Evolutionary conservation across 2,797 vertebrate genomes (phyloP).

Genomic region (Phaenicophaeus curvirostris): DNA sequence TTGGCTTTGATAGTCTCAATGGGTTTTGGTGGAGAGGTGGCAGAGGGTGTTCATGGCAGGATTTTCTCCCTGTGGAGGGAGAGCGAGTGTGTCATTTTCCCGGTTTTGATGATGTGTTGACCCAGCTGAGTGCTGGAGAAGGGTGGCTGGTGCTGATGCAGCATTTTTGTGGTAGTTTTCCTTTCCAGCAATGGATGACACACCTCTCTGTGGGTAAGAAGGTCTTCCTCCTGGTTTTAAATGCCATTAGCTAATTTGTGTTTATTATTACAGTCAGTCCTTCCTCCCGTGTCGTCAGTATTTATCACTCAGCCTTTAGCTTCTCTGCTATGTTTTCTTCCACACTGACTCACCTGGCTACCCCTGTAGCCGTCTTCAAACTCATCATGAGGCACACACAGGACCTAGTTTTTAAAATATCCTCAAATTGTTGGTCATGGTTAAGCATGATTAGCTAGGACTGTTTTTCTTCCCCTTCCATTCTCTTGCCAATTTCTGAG

Average conservation of each 20-base stretch:
- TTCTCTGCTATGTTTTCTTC: neutral
- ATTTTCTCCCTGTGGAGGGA: neutral
- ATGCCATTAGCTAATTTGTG: neutral
- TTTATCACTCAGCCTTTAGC: neutral
- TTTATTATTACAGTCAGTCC: neutral
- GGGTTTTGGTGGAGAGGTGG: neutral
- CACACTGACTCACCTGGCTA: neutral
- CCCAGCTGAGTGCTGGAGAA: neutral
- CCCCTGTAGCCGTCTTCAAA: neutral
- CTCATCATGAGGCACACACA: neutral
- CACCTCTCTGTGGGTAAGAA: neutral
- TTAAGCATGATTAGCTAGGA: neutral
- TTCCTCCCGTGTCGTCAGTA: neutral
- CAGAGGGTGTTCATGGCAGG: neutral
- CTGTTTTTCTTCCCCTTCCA: neutral
- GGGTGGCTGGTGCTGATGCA: neutral
- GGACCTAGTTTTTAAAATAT: neutral
- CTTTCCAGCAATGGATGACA: neutral
- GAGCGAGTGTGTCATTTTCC: fast-evolving
- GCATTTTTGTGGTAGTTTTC: neutral
- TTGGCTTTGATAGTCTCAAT: neutral
- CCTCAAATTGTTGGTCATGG: neutral
- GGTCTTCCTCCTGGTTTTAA: neutral
- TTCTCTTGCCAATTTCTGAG: neutral
- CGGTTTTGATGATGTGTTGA: neutral